Base-by-base conservation (phyloP, 2,888 invertebrate genomes). In the Philaethria dido region DNA sequence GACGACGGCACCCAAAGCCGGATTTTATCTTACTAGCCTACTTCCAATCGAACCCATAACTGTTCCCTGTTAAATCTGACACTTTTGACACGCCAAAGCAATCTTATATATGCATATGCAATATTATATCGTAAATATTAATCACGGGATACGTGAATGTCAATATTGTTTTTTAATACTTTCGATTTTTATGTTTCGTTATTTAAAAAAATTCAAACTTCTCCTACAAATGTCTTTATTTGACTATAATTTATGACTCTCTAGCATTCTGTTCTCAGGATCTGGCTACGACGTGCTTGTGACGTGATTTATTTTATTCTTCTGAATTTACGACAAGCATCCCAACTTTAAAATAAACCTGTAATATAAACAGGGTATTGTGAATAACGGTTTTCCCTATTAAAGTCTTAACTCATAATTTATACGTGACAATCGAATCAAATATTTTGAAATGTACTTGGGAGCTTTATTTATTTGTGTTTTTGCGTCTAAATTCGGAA, bases 371-470 rank as follows among this genome's bases (percentile, higher is more conserved):
- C 33, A 16, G 11, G 11, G 29, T 52, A 50, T 13, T 29, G 9
- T 16, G 11, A 2, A 25, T n/a, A 25, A 50, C 50, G 25, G 25
- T 22, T 50, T 33, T 52, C 4, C 29, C 3, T 25, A 25, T 39
- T 39, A 3, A 39, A 39, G 29, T 9, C 16, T 52, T 16, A 4
- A 16, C n/a, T 29, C 2, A 5, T 29, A 52, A 29, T 29, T 50
- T 25, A 25, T 50, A 29, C 29, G 4, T 29, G 29, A 9, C 29
- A 50, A 50, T 16, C 22, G 8, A 50, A 16, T 16, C n/a, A 29
- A 50, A 50, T 50, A 9, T 50, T n/a, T 52, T 29, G n/a, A 16
- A 16, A 33, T 33, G 29, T 33, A 16, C 52, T 52, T 29, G 16
- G 11, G 9, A 29, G 52, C 29, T 16, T 52, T 52, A 52, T 16